These are phyloP conservation scores for Gambelia wislizenii DNA, from an alignment of 2,797 vertebrate genomes.

Conservation along the genomic window DNA sequence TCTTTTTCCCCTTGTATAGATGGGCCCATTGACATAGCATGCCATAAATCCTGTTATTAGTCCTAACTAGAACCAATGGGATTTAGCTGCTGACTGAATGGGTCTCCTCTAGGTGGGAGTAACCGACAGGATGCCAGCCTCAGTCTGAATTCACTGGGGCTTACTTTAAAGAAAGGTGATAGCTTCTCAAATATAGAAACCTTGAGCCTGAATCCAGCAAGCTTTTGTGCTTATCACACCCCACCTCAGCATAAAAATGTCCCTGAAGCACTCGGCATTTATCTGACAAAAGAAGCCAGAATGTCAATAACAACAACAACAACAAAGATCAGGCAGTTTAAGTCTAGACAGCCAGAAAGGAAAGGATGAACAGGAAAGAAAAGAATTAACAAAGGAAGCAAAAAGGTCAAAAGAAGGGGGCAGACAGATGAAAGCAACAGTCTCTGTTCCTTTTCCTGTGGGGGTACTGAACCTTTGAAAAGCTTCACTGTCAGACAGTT, in stretches of 20 bases:
- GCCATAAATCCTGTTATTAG: no score
- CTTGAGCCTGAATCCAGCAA: not conserved
- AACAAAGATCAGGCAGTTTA: not conserved
- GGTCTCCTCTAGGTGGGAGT: no score
- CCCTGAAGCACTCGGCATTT: not conserved
- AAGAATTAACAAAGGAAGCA: slow-evolving; percentile 6
- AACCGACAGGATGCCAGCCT: no score
- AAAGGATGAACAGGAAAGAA: not conserved
- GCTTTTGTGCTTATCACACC: not conserved
- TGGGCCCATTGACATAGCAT: no score
- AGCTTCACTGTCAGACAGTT: not conserved
- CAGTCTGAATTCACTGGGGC: no score
- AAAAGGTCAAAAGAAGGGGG: slow-evolving; percentile 8
- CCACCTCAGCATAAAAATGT: not conserved
- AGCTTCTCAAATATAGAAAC: not conserved
- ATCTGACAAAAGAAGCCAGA: not conserved
- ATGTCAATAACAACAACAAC: slow-evolving; percentile 3
- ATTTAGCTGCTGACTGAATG: no score
- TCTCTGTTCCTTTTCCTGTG: not conserved
- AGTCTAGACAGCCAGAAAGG: not conserved
- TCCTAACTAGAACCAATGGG: no score
- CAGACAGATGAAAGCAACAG: not conserved
- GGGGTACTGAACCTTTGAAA: not conserved
- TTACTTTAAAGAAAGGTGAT: not conserved
- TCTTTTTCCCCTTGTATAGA: no score